Conservation (phyloP, 2,888 invertebrate species). For the Eilema sororculum region DNA sequence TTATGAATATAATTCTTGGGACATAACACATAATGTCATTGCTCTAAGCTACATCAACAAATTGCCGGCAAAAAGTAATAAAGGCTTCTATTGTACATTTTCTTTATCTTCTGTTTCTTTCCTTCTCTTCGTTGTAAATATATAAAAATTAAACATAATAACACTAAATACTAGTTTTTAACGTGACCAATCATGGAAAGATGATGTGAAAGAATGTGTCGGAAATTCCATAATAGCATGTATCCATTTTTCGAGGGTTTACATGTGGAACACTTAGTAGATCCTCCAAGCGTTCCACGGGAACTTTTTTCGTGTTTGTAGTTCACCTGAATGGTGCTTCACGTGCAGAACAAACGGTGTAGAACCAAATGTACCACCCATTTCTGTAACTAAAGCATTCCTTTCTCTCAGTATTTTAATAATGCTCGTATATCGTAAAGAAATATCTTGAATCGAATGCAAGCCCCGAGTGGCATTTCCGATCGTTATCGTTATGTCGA, state of each 20-base stretch:
- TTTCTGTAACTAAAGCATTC: not conserved
- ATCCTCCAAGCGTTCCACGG: too few species aligned
- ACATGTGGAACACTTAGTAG: too few species aligned
- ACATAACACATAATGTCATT: not conserved
- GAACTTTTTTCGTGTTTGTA: too few species aligned
- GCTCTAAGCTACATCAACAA: not conserved
- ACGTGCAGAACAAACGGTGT: too few species aligned
- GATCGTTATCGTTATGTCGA: constrained; percentile 14
- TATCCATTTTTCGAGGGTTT: too few species aligned
- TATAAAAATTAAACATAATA: too few species aligned
- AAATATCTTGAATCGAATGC: constrained; percentile 7
- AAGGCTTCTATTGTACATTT: not conserved
- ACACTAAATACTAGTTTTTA: not conserved
- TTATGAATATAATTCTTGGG: not conserved
- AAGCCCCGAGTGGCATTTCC: constrained; percentile 8
- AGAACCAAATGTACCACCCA: too few species aligned
- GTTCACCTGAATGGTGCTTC: too few species aligned
- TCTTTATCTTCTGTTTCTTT: not conserved
- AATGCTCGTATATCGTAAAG: not conserved
- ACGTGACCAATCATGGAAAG: too few species aligned
- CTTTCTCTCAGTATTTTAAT: not conserved
- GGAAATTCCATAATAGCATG: too few species aligned
- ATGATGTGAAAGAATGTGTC: too few species aligned
- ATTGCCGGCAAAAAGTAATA: not conserved
- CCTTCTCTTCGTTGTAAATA: too few species aligned